Conservation (phyloP, 35 echinoderm and acorn worm species). For the Ophiothrix spiculata region DNA sequence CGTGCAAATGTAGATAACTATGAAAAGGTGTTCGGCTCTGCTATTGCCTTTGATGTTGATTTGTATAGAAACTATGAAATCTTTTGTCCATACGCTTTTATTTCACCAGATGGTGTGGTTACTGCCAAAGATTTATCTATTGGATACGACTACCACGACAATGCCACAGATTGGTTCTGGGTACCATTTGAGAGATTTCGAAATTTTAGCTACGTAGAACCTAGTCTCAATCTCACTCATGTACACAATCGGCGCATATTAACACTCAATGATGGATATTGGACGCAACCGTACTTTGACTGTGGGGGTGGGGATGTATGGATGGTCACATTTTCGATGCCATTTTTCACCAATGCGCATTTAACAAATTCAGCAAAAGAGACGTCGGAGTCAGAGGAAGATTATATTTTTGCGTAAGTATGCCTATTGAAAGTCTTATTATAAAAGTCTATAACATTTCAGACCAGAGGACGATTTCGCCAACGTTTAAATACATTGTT, state of each 20-base stretch:
- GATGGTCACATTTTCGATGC: constrained; percentile 94
- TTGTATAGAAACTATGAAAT: constrained; percentile 64
- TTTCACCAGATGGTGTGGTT: constrained; percentile 37
- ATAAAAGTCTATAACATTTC: too few relatives aligned
- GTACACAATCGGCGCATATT: background rate
- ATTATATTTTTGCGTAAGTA: constrained; percentile 38
- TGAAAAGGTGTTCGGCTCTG: constrained; percentile 68
- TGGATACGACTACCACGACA: constrained; percentile 63
- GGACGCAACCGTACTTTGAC: constrained; percentile 92
- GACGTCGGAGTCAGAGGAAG: background rate
- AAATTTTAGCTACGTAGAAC: constrained; percentile 11
- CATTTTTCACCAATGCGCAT: constrained; percentile 53
- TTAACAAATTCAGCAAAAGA: background rate
- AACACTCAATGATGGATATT: constrained; percentile 57
- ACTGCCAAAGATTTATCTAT: constrained; percentile 77
- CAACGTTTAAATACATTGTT: too few relatives aligned
- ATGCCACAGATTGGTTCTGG: constrained; percentile 81
- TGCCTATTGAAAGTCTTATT: too few relatives aligned
- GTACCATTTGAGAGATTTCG: constrained; percentile 52
- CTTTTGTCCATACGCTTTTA: constrained; percentile 80
- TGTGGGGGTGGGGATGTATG: constrained; percentile 91
- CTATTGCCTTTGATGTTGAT: constrained; percentile 65
- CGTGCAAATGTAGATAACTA: constrained; percentile 62
- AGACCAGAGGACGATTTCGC: too few relatives aligned
- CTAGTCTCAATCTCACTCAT: background rate